Percentiles rank a stretch among this genome's conserved stretches.
Evolutionary conservation across 2,113 vertebrate species (phyloP).

Genomic region (Halichoerus grypus): DNA sequence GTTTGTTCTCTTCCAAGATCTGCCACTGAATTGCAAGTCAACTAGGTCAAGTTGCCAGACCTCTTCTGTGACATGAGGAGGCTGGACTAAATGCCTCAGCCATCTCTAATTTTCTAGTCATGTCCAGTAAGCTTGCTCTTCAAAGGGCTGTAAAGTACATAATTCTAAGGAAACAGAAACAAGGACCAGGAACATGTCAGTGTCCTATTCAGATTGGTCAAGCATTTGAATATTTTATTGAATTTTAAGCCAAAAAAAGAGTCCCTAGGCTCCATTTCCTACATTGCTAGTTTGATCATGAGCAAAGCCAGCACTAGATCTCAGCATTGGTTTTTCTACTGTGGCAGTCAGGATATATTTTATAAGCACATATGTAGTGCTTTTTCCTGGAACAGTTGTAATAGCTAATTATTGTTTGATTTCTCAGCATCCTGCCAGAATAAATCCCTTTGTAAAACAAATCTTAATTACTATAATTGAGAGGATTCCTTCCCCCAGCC

Average conservation of each 20-base stretch:
- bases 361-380: not conserved
- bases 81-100: not conserved
- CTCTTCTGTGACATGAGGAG: not conserved
- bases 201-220: not conserved
- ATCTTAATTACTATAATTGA: not conserved
- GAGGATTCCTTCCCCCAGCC: not conserved
- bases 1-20: not conserved
- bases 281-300: not conserved
- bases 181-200: not conserved
- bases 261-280: not conserved
- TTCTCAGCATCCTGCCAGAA: not conserved
- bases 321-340: not conserved
- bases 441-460: slow-evolving; percentile 3
- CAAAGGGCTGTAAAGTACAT: not conserved
- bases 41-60: not conserved
- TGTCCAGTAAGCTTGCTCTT: not conserved
- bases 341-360: not conserved
- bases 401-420: not conserved
- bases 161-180: slow-evolving; percentile 2
- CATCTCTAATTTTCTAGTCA: not conserved
- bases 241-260: not conserved
- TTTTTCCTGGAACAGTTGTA: not conserved
- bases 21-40: not conserved
- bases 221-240: not conserved
- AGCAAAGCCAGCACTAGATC: not conserved